Base-by-base conservation (phyloP, 2,888 invertebrate species). In the Tuta absoluta region DNA sequence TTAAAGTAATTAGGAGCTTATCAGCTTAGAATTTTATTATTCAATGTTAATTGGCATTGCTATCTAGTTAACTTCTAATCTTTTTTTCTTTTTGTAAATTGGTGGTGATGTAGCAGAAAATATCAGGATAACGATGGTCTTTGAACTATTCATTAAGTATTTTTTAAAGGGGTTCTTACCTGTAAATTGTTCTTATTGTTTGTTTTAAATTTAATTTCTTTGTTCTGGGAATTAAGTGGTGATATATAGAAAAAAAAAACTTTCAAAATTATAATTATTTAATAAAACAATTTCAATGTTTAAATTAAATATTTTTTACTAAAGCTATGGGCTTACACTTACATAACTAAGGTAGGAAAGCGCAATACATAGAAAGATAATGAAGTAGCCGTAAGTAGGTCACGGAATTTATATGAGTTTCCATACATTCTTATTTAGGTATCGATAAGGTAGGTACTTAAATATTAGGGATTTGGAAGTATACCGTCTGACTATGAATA, bases 201-300 rank as follows among this genome's bases (percentile, higher is more conserved):
- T n/a, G n/a, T n/a, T n/a, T n/a, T n/a, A n/a, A n/a, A n/a, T n/a
- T n/a, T n/a, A n/a, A n/a, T n/a, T n/a, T n/a, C n/a, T n/a, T n/a
- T n/a, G n/a, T n/a, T n/a, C n/a, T n/a, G n/a, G n/a, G n/a, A n/a
- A n/a, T n/a, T n/a, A n/a, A n/a, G n/a, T n/a, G n/a, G n/a, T n/a
- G n/a, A n/a, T n/a, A n/a, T n/a, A n/a, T n/a, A n/a, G n/a, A n/a
- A n/a, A n/a, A n/a, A n/a, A n/a, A 75, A 71, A 68, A 71, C 69
- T 65, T 67, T 74, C 75, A 89, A 89, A 91, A 90, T 89, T 89
- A 89, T 87, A 89, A 84, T 88, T 81, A 89, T 91, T 89, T 91
- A 90, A 89, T 91, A 80, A 91, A 91, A 92, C 90, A 91, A 89
- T 82, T 89, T 87, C 81, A 85, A 85, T 87, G 78, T 56, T 86